A percentile compares a stretch with the other conserved stretches of the same genome.
Conservation (phyloP, 2,797 vertebrate species). For the Phyllotis vaccarum region DNA sequence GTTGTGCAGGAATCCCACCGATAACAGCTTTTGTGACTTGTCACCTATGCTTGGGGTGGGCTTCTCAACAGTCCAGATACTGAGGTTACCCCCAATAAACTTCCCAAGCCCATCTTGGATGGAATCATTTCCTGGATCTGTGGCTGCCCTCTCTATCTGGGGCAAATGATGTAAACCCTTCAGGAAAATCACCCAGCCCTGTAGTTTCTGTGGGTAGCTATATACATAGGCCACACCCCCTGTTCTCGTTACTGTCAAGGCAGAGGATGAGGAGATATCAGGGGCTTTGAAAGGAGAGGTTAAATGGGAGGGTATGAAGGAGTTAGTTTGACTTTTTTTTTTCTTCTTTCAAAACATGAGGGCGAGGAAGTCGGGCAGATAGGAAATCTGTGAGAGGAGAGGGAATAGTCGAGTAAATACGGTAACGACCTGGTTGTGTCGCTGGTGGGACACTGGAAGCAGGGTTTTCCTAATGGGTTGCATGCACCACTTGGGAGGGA, state of each 20-base stretch:
- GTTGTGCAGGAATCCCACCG: not conserved
- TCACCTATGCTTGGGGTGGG: not conserved
- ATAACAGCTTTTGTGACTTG: not conserved
- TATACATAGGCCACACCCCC: not conserved
- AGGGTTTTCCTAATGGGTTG: constrained; percentile 74
- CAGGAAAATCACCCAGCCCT: not conserved
- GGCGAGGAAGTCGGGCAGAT: not conserved
- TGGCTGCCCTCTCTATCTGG: not conserved
- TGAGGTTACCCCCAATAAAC: not conserved
- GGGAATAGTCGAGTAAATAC: constrained; percentile 24
- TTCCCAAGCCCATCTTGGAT: not conserved
- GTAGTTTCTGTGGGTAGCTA: not conserved
- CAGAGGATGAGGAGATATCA: not conserved
- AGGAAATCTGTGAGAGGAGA: not conserved
- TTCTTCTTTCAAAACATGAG: not conserved
- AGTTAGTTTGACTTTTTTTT: not conserved
- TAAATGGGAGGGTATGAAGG: not conserved
- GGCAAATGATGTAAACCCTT: not conserved
- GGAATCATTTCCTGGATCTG: not conserved
- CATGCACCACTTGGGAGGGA: constrained; percentile 59
- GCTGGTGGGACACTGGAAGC: constrained; percentile 61
- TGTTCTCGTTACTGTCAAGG: not conserved
- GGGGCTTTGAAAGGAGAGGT: not conserved
- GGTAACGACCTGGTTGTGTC: constrained; percentile 68
- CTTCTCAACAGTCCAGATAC: not conserved